Evolutionary conservation across 1,140 invertebrate species (phyloP), one percentile per base, ranked within the genome.

Genomic region (Amphibalanus amphitrite): DNA sequence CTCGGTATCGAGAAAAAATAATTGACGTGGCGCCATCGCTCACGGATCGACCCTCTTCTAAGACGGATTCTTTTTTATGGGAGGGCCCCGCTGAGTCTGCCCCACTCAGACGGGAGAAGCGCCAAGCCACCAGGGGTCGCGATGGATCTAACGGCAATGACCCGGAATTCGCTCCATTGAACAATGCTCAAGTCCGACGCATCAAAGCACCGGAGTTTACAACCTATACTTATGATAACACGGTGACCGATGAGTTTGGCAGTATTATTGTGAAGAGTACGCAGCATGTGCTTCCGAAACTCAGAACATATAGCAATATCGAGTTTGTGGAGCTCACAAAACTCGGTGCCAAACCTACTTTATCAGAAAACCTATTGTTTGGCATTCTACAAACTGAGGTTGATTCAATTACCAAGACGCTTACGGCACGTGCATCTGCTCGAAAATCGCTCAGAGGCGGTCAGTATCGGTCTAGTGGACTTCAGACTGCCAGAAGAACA

Each of bases 1-100:
- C 47, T 23, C 10, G 47, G 20, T 59, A 59, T 59, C 6, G 47
- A 13, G 47, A 59, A 20, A 59, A 59, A 20, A 23, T 59, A 8
- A 59, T 59, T 23, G 47, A 59, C 23, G 47, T 59, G 47, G 47
- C 20, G 1, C 47, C 47, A 20, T 59, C 47, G 1, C 47, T 59
- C 3, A 59, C 47, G 17, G 47, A 59, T 23, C 47, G 69, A 38
- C 69, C 70, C 67, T 69, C 72, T 28, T 59, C 67, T 64, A 73
- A 73, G 64, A 40, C 77, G 10, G 73, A 76, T 79, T 80, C 83
- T 85, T 85, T 85, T 85, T 85, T 86, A 85, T 83, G 75, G 74
- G 81, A 78, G 79, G 82, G 84, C 84, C 84, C 84, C 83, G 79
- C 82, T 85, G 84, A 84, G 81, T 77, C 76, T 75, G 80, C 82